These are phyloP conservation scores for Vanessa cardui DNA, from an alignment of 2,888 invertebrate species.

Conservation along the genomic window DNA sequence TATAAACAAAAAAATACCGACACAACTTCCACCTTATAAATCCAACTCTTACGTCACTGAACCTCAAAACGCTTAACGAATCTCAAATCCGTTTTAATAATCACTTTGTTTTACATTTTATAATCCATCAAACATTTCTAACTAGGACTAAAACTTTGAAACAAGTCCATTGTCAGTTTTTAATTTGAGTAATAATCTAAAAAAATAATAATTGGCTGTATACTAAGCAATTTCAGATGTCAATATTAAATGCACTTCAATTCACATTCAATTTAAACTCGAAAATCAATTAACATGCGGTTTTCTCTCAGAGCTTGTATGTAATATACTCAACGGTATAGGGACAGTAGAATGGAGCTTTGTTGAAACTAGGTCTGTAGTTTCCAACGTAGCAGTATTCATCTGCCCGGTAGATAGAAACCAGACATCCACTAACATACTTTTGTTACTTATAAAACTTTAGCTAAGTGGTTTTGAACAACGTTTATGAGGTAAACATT, in stretches of 20 bases:
- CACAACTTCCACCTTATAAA: no score
- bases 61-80: no score
- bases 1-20: no score
- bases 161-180: no score
- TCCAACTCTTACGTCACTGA: no score
- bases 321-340: constrained; percentile 15
- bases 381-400: constrained; percentile 25
- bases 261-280: constrained; percentile 19
- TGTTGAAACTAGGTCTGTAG: constrained; percentile 30
- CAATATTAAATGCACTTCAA: not conserved
- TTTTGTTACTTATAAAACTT: constrained; percentile 17
- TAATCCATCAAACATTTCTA: no score
- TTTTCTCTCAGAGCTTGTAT: constrained; percentile 18
- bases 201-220: not conserved
- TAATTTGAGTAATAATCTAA: no score
- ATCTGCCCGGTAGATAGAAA: constrained; percentile 17
- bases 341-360: constrained; percentile 15
- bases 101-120: no score
- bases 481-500: constrained; percentile 2
- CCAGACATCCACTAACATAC: not conserved
- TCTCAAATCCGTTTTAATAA: no score
- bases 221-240: not conserved
- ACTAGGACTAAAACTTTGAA: no score
- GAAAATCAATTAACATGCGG: constrained; percentile 27
- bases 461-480: constrained; percentile 3